phyloP scores from a whole-genome alignment of 2,888 invertebrate genomes.

The Ophion obscuratus region DNA sequence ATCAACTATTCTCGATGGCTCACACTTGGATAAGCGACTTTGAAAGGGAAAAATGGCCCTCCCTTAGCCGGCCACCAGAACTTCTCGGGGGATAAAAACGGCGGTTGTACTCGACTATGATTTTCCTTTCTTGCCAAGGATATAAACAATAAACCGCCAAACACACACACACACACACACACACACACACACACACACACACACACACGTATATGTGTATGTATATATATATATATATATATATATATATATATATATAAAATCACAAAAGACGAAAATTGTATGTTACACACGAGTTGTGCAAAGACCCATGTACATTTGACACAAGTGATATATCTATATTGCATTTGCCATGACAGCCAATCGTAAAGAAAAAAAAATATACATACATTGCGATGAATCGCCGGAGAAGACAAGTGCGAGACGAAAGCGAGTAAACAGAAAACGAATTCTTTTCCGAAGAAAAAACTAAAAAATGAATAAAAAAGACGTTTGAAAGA shows the following conservation, averaged over 20 bases:
- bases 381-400: conserved; percentile 1
- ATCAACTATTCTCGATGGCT: too few relatives aligned
- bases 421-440: conserved; percentile 27
- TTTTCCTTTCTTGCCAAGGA: conserved; percentile 13
- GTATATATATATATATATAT: conserved; percentile 58
- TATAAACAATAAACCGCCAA: conserved; percentile 6
- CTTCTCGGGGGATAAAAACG: conserved; percentile 52
- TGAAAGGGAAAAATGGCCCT: conserved; percentile 5
- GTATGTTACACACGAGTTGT: conserved; percentile 48
- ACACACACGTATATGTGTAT: conserved; percentile 38
- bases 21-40: too few relatives aligned
- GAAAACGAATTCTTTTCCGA: conserved; percentile 40
- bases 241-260: conserved; percentile 30
- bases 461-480: conserved; percentile 25
- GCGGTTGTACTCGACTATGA: conserved; percentile 12
- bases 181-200: conserved; percentile 5
- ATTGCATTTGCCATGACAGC: conserved; percentile 36
- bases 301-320: conserved; percentile 53
- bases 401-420: conserved; percentile 16
- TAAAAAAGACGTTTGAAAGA: background rate
- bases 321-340: conserved; percentile 47
- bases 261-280: conserved; percentile 5
- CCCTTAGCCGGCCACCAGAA: conserved; percentile 70
- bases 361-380: background rate
- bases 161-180: conserved; percentile 60